Base-by-base conservation (phyloP, 92 coral and sea anemone genomes). In the Scolanthus callimorphus region DNA sequence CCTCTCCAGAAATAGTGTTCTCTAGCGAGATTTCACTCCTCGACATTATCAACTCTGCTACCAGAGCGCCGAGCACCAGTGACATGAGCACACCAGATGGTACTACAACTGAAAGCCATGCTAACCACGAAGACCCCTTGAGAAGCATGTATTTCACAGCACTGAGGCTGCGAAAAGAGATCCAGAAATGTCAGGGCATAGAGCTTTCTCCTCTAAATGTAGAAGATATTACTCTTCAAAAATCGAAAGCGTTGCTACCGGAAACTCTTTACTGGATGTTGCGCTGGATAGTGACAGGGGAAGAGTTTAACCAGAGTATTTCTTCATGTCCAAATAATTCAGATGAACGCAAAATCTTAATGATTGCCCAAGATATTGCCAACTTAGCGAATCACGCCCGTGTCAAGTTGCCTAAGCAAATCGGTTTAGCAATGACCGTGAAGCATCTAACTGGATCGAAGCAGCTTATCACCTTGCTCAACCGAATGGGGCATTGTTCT, bases 311-410 rank as follows among this genome's bases (percentile, higher is more conserved):
- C 15, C 9, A 49, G 8, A n/a, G 10, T n/a, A 4, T 20, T 6
- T 10, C 15, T 60, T 13, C 25, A 31, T 60, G 66, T 39, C 25
- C 59, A 2, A 39, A 17, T 39, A 49, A 31, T 27, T 2, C 66
- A 60, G 51, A 17, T 39, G 66, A 60, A 26, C 39, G 66, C 15
- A 60, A 60, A 30, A 60, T 60, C 25, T 19, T 60, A 31, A 60
- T 60, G 66, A 26, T 39, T 27, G 17, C 22, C n/a, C 66, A 60
- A 60, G 66, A 60, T 30, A n/a, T 60, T 10, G 19, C 39, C 25
- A 49, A 60, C 66, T 34, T 20, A 31, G 55, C 66, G 10, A 6
- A 6, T 6, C 43, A 34, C 15, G 43, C 43, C 6, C 6, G 43
- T 6, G 43, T 34, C 6, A 34, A 34, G 43, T 15, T 34, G 6